Conservation (phyloP, 2,888 invertebrate genomes). For the Eristalis intricaria region DNA sequence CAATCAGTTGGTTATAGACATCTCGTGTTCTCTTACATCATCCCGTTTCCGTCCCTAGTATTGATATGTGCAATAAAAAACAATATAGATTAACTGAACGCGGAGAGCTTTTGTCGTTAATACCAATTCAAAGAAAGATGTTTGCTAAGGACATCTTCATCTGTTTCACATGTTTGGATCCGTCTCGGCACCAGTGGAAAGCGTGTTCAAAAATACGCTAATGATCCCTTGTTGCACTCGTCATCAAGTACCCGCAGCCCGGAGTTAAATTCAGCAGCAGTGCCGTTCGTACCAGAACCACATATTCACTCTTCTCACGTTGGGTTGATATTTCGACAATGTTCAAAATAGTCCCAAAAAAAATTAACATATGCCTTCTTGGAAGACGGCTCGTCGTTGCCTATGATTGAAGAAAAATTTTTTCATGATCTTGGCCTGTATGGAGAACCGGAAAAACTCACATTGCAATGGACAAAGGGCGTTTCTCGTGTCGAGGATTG, state of each 20-base stretch:
- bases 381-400: constrained; percentile 14
- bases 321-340: neutral
- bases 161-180: too few relatives aligned
- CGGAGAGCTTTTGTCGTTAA: too few relatives aligned
- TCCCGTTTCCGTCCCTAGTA: too few relatives aligned
- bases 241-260: neutral
- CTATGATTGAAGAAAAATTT: constrained; percentile 23
- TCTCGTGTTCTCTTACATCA: too few relatives aligned
- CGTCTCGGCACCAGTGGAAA: neutral
- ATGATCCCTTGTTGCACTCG: too few relatives aligned
- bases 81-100: too few relatives aligned
- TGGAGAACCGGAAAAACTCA: neutral
- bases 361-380: neutral
- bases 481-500: neutral
- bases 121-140: too few relatives aligned
- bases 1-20: too few relatives aligned
- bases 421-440: neutral
- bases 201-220: neutral
- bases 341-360: constrained; percentile 3
- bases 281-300: neutral
- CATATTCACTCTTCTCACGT: constrained; percentile 7
- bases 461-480: constrained; percentile 18
- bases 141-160: too few relatives aligned
- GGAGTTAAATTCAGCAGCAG: neutral
- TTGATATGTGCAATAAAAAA: too few relatives aligned